Conservation (phyloP, 1,140 invertebrate genomes). For the Planococcus citri region DNA sequence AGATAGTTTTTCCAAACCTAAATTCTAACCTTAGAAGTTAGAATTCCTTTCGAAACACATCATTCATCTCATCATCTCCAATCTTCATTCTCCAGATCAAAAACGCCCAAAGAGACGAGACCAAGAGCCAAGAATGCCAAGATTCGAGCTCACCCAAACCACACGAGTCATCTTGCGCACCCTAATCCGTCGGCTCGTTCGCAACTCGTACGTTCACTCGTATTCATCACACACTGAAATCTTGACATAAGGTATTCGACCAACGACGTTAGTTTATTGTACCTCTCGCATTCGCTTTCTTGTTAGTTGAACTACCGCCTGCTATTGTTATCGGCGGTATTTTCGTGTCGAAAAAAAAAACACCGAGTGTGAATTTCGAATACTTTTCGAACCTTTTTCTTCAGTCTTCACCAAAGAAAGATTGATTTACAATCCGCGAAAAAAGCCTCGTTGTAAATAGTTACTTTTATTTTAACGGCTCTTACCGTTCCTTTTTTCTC, state of each 20-base stretch:
- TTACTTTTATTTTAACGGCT: background rate
- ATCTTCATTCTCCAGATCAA: too few species aligned
- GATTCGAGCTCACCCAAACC: too few species aligned
- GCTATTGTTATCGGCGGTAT: background rate
- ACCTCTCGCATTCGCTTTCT: background rate
- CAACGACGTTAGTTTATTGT: constrained; percentile 1
- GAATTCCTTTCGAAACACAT: too few species aligned
- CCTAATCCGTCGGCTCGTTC: background rate
- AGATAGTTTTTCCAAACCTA: too few species aligned
- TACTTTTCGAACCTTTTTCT: background rate
- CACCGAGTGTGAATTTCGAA: background rate
- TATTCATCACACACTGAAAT: background rate
- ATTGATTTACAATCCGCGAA: background rate
- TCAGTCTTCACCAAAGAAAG: too few species aligned
- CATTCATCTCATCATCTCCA: too few species aligned
- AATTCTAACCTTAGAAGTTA: too few species aligned
- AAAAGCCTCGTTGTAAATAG: background rate
- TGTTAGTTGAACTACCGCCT: background rate
- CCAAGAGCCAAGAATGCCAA: too few species aligned
- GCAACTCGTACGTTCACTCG: too few species aligned
- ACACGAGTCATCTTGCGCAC: too few species aligned
- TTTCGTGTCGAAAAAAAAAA: background rate
- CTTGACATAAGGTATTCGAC: background rate
- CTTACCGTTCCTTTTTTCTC: background rate
- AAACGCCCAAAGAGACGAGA: too few species aligned